Evolutionary conservation across 2,888 invertebrate species (phyloP).

Genomic region (Drepana falcataria): DNA sequence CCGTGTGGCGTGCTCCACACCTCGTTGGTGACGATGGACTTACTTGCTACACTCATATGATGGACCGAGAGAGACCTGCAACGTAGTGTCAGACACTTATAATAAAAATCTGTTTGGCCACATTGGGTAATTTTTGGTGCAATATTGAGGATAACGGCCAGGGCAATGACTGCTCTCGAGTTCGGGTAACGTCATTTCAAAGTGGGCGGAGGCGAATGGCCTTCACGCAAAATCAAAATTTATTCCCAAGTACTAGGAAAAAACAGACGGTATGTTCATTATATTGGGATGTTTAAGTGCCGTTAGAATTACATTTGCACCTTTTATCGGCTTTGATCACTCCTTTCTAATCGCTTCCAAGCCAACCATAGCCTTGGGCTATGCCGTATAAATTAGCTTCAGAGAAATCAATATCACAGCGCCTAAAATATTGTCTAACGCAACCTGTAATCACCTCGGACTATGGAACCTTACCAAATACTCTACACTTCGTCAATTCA

Average conservation of each 20-base stretch:
- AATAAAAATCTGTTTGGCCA: too few species aligned
- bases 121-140: too few species aligned
- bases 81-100: too few species aligned
- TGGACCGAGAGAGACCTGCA: too few species aligned
- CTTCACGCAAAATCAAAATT: not conserved
- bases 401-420: constrained; percentile 57
- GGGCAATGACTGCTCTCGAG: too few species aligned
- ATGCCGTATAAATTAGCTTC: constrained; percentile 42
- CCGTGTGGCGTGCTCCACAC: too few species aligned
- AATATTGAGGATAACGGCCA: too few species aligned
- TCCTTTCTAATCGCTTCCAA: constrained; percentile 39
- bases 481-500: not conserved
- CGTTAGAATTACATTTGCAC: constrained; percentile 30
- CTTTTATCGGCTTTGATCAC: constrained; percentile 28
- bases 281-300: constrained; percentile 4
- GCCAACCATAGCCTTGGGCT: constrained; percentile 32
- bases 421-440: constrained; percentile 49
- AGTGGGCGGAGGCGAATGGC: not conserved
- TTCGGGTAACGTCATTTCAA: too few species aligned
- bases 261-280: not conserved
- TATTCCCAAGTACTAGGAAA: not conserved
- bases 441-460: constrained; percentile 38
- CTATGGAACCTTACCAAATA: not conserved
- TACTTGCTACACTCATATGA: too few species aligned
- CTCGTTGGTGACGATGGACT: too few species aligned